phyloP scores from a whole-genome alignment of 1,140 invertebrate genomes.

The Plodia interpunctella region DNA sequence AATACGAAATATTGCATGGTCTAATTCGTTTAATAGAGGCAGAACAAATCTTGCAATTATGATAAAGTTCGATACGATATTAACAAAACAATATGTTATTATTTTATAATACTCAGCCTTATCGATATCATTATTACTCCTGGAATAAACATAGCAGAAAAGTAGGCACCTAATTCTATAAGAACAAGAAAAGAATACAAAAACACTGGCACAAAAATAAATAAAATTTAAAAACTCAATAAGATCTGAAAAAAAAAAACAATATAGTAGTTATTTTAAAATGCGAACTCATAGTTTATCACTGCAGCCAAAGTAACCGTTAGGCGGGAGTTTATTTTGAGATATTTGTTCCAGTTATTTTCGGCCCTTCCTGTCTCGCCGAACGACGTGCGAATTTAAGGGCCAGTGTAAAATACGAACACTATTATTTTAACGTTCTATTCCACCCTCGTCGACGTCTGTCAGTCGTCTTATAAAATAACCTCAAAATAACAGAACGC shows the following conservation, averaged over 20 bases:
- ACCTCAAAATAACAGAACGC: background rate
- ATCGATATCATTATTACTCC: too few relatives aligned
- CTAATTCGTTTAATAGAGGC: too few relatives aligned
- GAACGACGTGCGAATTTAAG: slow-evolving; percentile 68
- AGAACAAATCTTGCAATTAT: too few relatives aligned
- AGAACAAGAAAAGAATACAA: too few relatives aligned
- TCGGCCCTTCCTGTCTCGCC: slow-evolving; percentile 61
- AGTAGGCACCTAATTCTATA: too few relatives aligned
- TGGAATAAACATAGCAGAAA: too few relatives aligned
- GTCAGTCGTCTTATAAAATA: slow-evolving; percentile 9
- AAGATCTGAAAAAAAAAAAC: background rate
- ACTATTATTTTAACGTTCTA: slow-evolving; percentile 15
- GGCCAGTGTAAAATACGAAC: slow-evolving; percentile 34
- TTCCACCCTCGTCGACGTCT: slow-evolving; percentile 4
- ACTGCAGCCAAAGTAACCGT: background rate
- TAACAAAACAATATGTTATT: too few relatives aligned
- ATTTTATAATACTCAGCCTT: too few relatives aligned
- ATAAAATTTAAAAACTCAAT: too few relatives aligned
- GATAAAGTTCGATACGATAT: too few relatives aligned
- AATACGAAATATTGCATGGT: too few relatives aligned
- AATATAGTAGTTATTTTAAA: background rate
- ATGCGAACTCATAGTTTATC: slow-evolving; percentile 6
- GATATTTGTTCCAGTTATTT: slow-evolving; percentile 70
- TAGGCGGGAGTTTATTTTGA: slow-evolving; percentile 53
- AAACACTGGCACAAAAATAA: background rate